These are phyloP conservation scores for Hydractinia symbiolongicarpus DNA, from an alignment of 30 jellyfish, hydroid and myxozoan genomes.

Conservation along the genomic window DNA sequence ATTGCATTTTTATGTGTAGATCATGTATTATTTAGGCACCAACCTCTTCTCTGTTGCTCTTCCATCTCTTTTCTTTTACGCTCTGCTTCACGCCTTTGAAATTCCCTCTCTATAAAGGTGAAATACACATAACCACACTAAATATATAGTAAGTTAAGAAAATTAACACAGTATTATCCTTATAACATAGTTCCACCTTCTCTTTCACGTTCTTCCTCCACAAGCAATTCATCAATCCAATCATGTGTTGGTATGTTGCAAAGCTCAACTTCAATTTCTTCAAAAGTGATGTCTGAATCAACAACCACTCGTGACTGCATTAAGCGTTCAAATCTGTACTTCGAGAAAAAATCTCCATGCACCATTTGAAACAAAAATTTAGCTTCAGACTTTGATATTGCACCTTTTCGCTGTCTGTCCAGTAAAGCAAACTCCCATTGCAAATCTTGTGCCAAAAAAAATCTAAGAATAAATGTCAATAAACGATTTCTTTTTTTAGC, in stretches of 20 bases:
- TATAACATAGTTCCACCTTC: constrained; percentile 26
- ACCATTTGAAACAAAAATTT: constrained; percentile 57
- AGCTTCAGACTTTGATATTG: constrained; percentile 57
- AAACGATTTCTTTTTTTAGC: too few species aligned
- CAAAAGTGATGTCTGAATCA: constrained; percentile 46
- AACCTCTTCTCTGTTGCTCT: constrained; percentile 22
- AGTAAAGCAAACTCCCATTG: constrained; percentile 88
- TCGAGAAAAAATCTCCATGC: constrained; percentile 77
- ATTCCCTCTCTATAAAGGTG: constrained; percentile 40
- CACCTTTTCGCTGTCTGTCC: constrained; percentile 61
- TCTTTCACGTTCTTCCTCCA: constrained; percentile 56
- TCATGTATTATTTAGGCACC: too few species aligned
- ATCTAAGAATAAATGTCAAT: not conserved
- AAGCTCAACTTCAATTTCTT: constrained; percentile 80
- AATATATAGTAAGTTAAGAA: not conserved
- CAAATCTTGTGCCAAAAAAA: constrained; percentile 56
- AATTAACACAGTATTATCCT: not conserved
- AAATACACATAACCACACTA: not conserved
- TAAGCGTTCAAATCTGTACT: constrained; percentile 50
- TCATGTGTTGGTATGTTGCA: constrained; percentile 73
- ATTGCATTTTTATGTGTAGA: too few species aligned
- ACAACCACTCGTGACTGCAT: constrained; percentile 47
- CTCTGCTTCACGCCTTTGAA: constrained; percentile 35
- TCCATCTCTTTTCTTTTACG: constrained; percentile 29
- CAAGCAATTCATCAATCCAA: constrained; percentile 69